Conservation (phyloP, 2,113 vertebrate genomes). For the Tenebrosternarchus preto region DNA sequence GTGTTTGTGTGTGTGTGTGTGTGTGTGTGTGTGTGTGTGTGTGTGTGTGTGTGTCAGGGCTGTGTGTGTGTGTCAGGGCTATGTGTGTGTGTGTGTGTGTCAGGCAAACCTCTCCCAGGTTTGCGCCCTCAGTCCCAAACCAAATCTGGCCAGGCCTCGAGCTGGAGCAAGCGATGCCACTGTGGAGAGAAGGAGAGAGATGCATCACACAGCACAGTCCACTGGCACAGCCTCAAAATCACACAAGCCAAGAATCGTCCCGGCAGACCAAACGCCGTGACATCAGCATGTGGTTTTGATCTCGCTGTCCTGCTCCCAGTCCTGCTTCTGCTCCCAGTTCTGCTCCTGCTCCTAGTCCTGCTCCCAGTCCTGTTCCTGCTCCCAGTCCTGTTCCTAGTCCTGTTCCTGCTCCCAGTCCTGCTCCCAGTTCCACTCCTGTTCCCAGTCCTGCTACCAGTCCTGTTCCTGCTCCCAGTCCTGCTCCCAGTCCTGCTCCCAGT, state of each 20-base stretch:
- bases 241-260: background rate
- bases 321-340: constrained; percentile 31
- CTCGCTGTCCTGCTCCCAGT: constrained; percentile 26
- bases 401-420: constrained; percentile 29
- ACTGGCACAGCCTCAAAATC: background rate
- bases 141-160: background rate
- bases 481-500: constrained; percentile 32
- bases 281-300: background rate
- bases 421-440: no score
- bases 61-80: background rate
- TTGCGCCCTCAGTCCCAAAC: background rate
- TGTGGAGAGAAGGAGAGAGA: background rate
- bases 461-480: constrained; percentile 29
- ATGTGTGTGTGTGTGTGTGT: background rate
- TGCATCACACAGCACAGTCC: background rate
- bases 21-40: background rate
- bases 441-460: no score
- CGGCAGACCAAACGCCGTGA: background rate
- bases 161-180: background rate
- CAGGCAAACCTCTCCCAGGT: no score
- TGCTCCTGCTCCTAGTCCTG: constrained; percentile 30
- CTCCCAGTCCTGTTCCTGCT: constrained; percentile 31
- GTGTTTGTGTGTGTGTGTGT: background rate
- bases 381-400: no score
- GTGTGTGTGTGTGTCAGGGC: background rate